phyloP scores from a whole-genome alignment of 2,797 vertebrate species.

The Cuniculus paca region DNA sequence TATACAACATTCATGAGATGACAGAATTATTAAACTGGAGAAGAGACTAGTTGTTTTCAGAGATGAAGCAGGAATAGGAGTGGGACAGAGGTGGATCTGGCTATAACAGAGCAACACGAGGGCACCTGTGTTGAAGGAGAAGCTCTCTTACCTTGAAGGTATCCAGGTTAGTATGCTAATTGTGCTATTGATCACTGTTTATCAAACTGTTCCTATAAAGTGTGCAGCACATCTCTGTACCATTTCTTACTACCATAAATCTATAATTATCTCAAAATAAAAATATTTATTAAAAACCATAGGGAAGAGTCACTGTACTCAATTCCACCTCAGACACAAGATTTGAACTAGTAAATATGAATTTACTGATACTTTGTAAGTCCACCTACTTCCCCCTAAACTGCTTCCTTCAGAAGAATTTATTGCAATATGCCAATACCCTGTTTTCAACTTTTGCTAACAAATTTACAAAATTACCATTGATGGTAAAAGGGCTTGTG shows the following conservation, averaged over 20 bases:
- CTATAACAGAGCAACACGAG: neutral
- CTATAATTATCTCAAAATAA: neutral
- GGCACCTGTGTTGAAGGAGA: neutral
- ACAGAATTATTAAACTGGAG: conserved; percentile 29
- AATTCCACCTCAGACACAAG: neutral
- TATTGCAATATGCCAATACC: neutral
- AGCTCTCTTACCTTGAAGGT: neutral
- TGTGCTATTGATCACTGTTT: neutral
- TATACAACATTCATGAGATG: neutral
- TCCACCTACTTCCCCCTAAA: neutral
- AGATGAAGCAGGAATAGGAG: neutral
- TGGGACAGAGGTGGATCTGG: neutral
- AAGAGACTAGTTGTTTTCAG: neutral
- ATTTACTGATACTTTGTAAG: neutral
- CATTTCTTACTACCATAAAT: neutral
- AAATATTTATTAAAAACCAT: conserved; percentile 38
- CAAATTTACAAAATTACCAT: neutral
- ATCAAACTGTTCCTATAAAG: neutral
- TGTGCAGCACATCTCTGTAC: neutral
- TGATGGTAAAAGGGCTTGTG: neutral
- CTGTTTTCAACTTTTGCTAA: neutral
- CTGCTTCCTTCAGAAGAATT: neutral
- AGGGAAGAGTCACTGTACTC: neutral
- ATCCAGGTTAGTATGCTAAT: neutral
- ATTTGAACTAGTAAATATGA: neutral